A percentile compares a stretch with the other conserved stretches of the same genome.
phyloP scores from a whole-genome alignment of 2,113 vertebrate species.

The Himantopus leucocephalus region DNA sequence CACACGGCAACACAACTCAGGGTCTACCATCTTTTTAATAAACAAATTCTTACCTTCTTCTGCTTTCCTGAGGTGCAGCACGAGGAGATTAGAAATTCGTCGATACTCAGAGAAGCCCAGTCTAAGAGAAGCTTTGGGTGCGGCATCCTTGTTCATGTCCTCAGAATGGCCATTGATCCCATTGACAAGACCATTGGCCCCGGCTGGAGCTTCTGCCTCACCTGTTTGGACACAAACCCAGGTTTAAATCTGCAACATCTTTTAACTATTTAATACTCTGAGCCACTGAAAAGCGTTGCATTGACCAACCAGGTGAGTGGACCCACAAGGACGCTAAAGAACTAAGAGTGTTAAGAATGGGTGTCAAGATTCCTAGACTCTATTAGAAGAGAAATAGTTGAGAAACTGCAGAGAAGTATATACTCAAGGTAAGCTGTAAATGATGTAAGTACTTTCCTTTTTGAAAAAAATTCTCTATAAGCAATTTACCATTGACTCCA shows the following conservation, averaged over 20 bases:
- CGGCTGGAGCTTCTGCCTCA: conserved; percentile 75
- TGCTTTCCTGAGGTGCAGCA: conserved; percentile 88
- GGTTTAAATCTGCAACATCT: neutral
- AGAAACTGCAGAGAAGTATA: neutral
- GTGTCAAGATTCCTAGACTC: neutral
- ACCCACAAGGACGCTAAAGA: neutral
- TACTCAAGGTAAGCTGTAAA: neutral
- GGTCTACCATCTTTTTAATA: neutral
- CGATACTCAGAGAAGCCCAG: conserved; percentile 91
- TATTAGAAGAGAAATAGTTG: neutral
- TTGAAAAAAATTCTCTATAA: neutral
- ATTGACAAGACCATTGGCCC: conserved; percentile 72
- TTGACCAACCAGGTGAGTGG: neutral
- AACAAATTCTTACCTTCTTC: conserved; percentile 84
- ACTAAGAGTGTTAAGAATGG: neutral
- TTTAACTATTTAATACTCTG: neutral
- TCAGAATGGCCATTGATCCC: conserved; percentile 76
- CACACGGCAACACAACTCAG: neutral
- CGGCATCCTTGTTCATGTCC: conserved; percentile 63
- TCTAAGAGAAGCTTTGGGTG: conserved; percentile 81
- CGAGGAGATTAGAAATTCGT: conserved; percentile 93
- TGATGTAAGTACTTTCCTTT: neutral
- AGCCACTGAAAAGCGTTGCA: neutral
- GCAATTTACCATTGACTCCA: conserved; percentile 76
- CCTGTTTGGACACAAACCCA: conserved; percentile 65